Conservation (phyloP, 2,113 vertebrate species). For the Nycticryphes semicollaris region DNA sequence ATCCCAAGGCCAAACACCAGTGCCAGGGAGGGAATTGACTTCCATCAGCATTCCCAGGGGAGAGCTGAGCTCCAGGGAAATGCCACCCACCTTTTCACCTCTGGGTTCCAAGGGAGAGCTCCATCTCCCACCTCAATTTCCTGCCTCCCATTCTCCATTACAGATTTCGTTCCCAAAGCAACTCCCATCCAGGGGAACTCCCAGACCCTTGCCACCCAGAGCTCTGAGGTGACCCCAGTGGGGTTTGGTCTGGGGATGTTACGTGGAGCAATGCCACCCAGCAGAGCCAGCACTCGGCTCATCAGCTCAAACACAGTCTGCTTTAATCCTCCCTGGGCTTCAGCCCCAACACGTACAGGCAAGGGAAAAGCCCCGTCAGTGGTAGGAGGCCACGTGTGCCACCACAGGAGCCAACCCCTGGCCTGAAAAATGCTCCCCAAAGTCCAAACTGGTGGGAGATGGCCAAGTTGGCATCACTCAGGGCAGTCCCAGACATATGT, state of each 20-base stretch:
- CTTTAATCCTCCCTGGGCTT: slow-evolving; percentile 43
- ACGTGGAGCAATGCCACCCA: rapidly evolving
- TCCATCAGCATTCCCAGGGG: neutral
- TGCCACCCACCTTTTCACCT: neutral
- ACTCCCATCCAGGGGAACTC: rapidly evolving
- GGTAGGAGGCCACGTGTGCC: neutral
- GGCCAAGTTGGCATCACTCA: rapidly evolving
- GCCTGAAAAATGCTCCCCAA: neutral
- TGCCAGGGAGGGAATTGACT: rapidly evolving
- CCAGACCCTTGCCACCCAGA: rapidly evolving
- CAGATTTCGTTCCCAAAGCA: neutral
- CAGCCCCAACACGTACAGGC: neutral
- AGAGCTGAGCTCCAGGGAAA: rapidly evolving
- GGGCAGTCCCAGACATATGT: neutral
- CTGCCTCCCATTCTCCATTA: neutral
- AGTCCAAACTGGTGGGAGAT: neutral
- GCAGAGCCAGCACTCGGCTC: neutral
- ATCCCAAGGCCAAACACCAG: neutral
- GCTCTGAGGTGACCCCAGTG: rapidly evolving
- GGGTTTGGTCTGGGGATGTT: too few species aligned
- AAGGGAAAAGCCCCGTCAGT: neutral
- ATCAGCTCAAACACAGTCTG: neutral
- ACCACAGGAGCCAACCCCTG: rapidly evolving
- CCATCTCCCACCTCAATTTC: neutral
- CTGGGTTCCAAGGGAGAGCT: neutral